Percentiles rank a stretch among this genome's conserved stretches.
phyloP scores from a whole-genome alignment of 2,797 vertebrate genomes.

The Sebastes hubbsi region DNA sequence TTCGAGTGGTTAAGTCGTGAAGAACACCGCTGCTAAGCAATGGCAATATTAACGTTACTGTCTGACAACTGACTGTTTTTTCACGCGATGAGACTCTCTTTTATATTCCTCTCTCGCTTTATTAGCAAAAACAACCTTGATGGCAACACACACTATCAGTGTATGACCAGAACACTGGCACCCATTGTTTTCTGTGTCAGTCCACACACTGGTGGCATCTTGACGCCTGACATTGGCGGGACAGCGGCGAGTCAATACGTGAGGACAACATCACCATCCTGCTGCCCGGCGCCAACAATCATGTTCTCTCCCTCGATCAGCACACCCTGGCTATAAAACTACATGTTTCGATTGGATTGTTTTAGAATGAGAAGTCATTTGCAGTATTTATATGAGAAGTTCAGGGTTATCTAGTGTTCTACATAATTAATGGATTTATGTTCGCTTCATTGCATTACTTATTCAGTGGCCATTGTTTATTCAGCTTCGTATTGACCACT shows the following conservation, averaged over 20 bases:
- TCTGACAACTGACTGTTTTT: too few species aligned
- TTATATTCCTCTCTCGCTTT: background rate
- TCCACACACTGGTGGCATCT: background rate
- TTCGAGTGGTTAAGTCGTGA: too few species aligned
- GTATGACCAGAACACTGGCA: background rate
- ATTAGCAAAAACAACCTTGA: background rate
- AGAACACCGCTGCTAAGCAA: too few species aligned
- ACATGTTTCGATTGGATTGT: background rate
- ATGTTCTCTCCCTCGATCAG: background rate
- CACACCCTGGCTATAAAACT: background rate
- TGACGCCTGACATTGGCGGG: background rate
- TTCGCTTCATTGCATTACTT: background rate
- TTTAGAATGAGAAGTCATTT: background rate
- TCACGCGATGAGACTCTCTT: background rate
- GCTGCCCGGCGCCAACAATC: background rate
- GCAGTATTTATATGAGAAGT: background rate
- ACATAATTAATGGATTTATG: background rate
- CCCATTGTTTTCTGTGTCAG: background rate
- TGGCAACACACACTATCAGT: background rate
- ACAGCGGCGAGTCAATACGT: background rate
- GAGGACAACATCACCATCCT: background rate
- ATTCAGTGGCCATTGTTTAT: background rate
- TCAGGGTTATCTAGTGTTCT: background rate
- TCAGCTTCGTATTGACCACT: background rate
- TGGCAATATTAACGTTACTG: too few species aligned